Evolutionary conservation across 92 coral and sea anemone species (phyloP), one percentile per base, ranked within the genome.

Genomic region (Porites cylindrica): DNA sequence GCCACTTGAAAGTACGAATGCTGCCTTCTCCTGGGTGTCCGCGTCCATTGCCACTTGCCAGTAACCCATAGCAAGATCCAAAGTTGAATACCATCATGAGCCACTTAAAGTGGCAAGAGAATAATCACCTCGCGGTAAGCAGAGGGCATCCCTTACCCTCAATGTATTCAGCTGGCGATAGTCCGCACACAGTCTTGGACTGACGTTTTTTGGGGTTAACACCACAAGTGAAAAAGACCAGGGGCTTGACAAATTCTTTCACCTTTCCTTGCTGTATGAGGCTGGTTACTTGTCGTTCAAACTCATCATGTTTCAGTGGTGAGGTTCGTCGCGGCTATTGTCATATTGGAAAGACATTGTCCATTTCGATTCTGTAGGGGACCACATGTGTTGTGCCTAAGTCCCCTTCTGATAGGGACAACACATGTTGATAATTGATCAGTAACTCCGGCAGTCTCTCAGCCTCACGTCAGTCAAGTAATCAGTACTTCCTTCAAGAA

Each of bases 111-210:
- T 70, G 24, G 86, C 83, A 19, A 90, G 83, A 9, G 80, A 63
- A 51, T 86, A 87, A 61, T 73, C 87, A 17, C 73, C 74, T 3
- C 77, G 58, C 47, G 86, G 92, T 52, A 89, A 75, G n/a, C 89
- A 89, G 29, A 60, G 65, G 47, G 92, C 92, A 89, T 89, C 85
- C 66, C 75, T 77, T 62, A 89, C 92, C 10, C 86, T 78, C 10
- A 52, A 82, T 9, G 82, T 80, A 73, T 89, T 89, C 18, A 89
- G 72, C 74, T 77, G 79, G 29, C 90, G 81, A 38, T 77, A 89
- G 20, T 85, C 82, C 7, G 83, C 82, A 58, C 89, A 85, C 71
- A 88, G 70, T 51, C 91, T 75, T 58, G 73, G 76, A 16, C 82
- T 82, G 2, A 77, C 91, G 70, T 88, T 88, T 69, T 88, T 88